phyloP scores from a whole-genome alignment of 1,140 invertebrate species.

The Ips nitidus region DNA sequence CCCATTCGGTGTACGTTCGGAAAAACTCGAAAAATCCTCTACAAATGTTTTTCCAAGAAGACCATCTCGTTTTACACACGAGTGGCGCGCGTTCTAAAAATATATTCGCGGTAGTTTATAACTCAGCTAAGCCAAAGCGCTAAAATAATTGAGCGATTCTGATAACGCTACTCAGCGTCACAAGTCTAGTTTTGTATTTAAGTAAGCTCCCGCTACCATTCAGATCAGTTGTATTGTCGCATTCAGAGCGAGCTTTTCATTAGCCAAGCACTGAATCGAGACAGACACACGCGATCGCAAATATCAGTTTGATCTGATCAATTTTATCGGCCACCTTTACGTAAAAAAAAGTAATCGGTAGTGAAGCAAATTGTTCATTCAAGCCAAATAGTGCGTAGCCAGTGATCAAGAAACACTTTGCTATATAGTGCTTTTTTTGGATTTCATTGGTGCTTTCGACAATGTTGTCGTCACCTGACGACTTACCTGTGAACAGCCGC shows the following conservation, averaged over 20 bases:
- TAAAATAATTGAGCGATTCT: conserved; percentile 4
- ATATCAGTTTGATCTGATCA: no score
- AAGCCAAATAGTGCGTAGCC: no score
- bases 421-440: conserved; percentile 16
- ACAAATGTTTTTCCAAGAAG: no score
- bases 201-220: background rate
- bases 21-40: no score
- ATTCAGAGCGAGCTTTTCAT: conserved; percentile 2
- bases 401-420: background rate
- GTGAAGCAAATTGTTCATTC: background rate
- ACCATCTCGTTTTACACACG: no score
- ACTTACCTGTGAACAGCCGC: conserved; percentile 34
- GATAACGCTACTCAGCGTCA: conserved; percentile 10
- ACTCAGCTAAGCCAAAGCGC: background rate
- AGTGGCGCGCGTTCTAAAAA: no score
- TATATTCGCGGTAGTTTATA: background rate
- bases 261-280: background rate
- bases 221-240: conserved; percentile 8
- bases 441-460: conserved; percentile 29
- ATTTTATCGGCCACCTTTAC: no score
- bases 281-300: background rate
- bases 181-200: conserved; percentile 14
- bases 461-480: conserved; percentile 45
- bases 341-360: background rate
- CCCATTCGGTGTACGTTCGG: no score